Conservation (phyloP, 1,140 invertebrate species). For the Cecropterus lyciades region DNA sequence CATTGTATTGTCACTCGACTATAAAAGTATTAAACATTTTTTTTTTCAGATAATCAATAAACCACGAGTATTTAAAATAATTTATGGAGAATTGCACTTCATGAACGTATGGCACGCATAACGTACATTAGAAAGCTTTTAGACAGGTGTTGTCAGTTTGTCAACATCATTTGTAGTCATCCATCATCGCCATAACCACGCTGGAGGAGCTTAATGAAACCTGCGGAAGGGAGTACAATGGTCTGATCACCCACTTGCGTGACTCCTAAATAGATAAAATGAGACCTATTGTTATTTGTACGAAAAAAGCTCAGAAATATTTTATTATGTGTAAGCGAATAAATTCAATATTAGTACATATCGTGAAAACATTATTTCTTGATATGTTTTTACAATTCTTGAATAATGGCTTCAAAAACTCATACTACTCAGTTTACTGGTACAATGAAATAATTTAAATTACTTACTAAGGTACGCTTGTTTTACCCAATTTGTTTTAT, state of each 20-base stretch:
- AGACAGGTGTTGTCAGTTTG: conserved; percentile 29
- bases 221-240: conserved; percentile 23
- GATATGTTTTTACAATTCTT: too few species aligned
- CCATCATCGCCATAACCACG: conserved; percentile 13
- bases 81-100: not conserved
- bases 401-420: too few species aligned
- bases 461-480: too few species aligned
- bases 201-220: conserved; percentile 13
- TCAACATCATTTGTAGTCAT: conserved; percentile 33
- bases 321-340: not conserved
- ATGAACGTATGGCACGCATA: conserved; percentile 18
- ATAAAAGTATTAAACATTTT: too few species aligned
- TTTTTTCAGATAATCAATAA: too few species aligned
- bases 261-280: conserved; percentile 33
- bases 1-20: too few species aligned
- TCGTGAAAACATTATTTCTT: not conserved
- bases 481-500: too few species aligned
- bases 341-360: too few species aligned
- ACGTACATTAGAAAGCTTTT: conserved; percentile 17
- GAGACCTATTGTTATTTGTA: not conserved
- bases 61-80: too few species aligned
- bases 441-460: too few species aligned
- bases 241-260: conserved; percentile 31
- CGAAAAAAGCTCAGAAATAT: not conserved
- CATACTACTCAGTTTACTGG: too few species aligned